Conservation (phyloP, 1,140 invertebrate species). For the Drosophila melanica region DNA sequence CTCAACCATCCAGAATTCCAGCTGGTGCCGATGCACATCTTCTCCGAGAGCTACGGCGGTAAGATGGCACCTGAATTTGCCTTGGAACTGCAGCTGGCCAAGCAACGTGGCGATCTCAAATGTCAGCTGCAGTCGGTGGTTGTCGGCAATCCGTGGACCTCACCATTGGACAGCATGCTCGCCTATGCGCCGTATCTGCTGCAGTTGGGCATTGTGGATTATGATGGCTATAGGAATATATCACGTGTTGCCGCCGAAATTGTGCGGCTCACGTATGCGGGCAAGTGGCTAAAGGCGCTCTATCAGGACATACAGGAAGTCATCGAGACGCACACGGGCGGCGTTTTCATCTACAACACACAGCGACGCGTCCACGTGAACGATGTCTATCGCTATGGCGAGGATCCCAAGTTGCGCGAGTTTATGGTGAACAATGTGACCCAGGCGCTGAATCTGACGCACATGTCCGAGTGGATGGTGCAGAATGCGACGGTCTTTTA, state of each 20-base stretch:
- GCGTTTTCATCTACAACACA: conserved; percentile 65
- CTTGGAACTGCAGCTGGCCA: conserved; percentile 85
- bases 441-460: conserved; percentile 86
- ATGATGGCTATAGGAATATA: conserved; percentile 84
- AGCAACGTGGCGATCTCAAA: conserved; percentile 86
- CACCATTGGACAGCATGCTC: conserved; percentile 91
- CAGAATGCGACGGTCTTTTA: conserved; percentile 88
- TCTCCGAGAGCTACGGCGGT: conserved; percentile 94
- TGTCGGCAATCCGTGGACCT: conserved; percentile 95
- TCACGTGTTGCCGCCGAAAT: conserved; percentile 84
- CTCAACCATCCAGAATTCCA: conserved; percentile 87
- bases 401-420: conserved; percentile 82
- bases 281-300: conserved; percentile 86
- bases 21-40: conserved; percentile 91
- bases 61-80: conserved; percentile 95
- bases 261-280: conserved; percentile 85
- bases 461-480: conserved; percentile 87
- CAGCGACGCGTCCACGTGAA: conserved; percentile 52
- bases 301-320: conserved; percentile 42
- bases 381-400: conserved; percentile 66
- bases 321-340: conserved; percentile 40
- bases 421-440: conserved; percentile 91
- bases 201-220: conserved; percentile 86
- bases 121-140: conserved; percentile 91
- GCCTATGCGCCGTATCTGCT: conserved; percentile 90